Evolutionary conservation across 2,888 invertebrate genomes (phyloP).

Genomic region (Sphaerophoria rueppellii): DNA sequence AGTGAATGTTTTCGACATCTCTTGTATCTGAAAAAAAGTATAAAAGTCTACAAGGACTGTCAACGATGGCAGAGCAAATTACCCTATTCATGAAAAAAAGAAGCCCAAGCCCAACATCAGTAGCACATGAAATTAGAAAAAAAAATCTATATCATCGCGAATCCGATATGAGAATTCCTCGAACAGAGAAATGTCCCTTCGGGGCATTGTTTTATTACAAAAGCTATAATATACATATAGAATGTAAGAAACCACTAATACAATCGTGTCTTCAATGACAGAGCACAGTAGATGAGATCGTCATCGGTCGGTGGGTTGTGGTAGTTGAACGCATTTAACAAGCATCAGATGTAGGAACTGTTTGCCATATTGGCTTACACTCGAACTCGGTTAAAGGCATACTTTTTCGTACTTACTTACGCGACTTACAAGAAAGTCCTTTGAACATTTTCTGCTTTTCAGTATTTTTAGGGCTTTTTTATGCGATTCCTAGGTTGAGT

Average conservation of each 20-base stretch:
- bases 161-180: conserved; percentile 36
- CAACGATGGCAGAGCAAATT: conserved; percentile 28
- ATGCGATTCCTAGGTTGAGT: conserved; percentile 40
- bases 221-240: conserved; percentile 66
- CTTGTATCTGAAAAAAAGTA: conserved; percentile 37
- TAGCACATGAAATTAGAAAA: conserved; percentile 56
- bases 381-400: conserved; percentile 20
- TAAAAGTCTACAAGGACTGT: conserved; percentile 21
- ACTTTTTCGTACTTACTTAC: conserved; percentile 25
- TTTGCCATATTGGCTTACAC: conserved; percentile 55
- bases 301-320: not conserved
- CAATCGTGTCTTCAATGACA: conserved; percentile 52
- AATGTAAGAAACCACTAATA: conserved; percentile 55
- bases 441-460: conserved; percentile 47
- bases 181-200: conserved; percentile 66
- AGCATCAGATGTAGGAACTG: conserved; percentile 41
- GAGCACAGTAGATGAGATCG: not conserved
- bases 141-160: conserved; percentile 6
- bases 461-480: conserved; percentile 65
- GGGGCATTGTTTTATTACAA: conserved; percentile 73
- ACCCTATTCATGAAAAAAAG: conserved; percentile 24
- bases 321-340: conserved; percentile 2
- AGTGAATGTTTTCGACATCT: conserved; percentile 65
- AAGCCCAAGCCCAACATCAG: conserved; percentile 32
- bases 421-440: conserved; percentile 63